phyloP scores from a whole-genome alignment of 2,888 invertebrate genomes.

The Sericinus montela region DNA sequence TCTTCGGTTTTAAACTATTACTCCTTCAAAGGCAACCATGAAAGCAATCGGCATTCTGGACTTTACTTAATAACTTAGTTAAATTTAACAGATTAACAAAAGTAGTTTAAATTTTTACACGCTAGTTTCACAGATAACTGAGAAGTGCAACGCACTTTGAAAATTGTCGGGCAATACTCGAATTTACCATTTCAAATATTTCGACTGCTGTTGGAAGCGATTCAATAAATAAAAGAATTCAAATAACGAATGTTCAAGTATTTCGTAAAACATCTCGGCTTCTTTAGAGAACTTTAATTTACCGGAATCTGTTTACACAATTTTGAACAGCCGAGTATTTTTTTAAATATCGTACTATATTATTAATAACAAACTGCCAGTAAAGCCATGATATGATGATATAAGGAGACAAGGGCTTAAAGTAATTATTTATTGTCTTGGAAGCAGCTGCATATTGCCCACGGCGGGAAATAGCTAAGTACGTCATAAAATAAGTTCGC shows the following conservation, averaged over 20 bases:
- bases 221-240: conserved; percentile 8
- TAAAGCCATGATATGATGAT: neutral
- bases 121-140: no score
- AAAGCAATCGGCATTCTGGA: no score
- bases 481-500: conserved; percentile 17
- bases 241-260: conserved; percentile 4
- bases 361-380: neutral
- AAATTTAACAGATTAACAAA: no score
- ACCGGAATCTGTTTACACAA: neutral
- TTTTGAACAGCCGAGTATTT: no score
- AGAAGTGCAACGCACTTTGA: no score
- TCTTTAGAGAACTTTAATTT: neutral
- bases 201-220: neutral
- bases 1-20: no score
- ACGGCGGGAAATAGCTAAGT: conserved; percentile 11
- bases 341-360: neutral
- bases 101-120: no score
- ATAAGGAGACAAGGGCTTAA: conserved; percentile 3
- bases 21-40: no score
- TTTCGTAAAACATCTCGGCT: conserved; percentile 3
- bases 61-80: no score
- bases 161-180: neutral
- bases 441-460: conserved; percentile 9
- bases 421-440: conserved; percentile 6
- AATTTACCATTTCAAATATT: conserved; percentile 5